These are phyloP conservation scores for Scartelaos histophorus DNA, from an alignment of 2,113 vertebrate genomes.

Conservation along the genomic window DNA sequence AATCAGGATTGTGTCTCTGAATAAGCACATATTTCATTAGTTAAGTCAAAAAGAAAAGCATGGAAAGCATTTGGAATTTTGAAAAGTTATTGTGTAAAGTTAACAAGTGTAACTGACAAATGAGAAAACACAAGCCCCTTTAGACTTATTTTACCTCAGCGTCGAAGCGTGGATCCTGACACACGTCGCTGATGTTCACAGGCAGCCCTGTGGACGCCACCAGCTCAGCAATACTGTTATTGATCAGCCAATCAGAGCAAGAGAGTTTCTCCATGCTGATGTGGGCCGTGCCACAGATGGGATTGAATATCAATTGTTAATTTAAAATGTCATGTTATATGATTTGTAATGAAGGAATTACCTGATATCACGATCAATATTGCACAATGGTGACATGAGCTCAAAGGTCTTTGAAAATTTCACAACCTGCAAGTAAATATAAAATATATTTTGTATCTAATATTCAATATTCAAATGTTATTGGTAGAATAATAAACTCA, in stretches of 20 bases:
- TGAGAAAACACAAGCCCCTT: background rate
- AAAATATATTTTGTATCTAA: background rate
- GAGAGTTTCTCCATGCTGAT: conserved; percentile 81
- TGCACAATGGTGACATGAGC: conserved; percentile 82
- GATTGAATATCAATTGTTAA: conserved; percentile 19
- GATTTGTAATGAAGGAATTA: conserved; percentile 28
- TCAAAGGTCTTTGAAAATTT: conserved; percentile 84
- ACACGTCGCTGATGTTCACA: conserved; percentile 83
- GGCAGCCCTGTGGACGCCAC: conserved; percentile 82
- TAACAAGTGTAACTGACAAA: background rate
- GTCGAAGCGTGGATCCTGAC: conserved; percentile 84
- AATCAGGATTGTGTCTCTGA: too few relatives aligned
- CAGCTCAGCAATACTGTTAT: conserved; percentile 83
- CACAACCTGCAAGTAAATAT: conserved; percentile 68
- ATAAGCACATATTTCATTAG: too few relatives aligned
- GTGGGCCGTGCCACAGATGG: conserved; percentile 51
- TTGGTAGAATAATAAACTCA: background rate
- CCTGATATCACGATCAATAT: conserved; percentile 75
- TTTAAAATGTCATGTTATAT: conserved; percentile 11
- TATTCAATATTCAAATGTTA: background rate
- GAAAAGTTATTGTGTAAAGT: too few relatives aligned
- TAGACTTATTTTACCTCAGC: conserved; percentile 67
- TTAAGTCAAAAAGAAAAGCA: too few relatives aligned
- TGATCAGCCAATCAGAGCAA: conserved; percentile 82
- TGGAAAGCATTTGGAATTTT: too few relatives aligned